Conservation (phyloP, 2,113 vertebrate species). For the Engystomops pustulosus region DNA sequence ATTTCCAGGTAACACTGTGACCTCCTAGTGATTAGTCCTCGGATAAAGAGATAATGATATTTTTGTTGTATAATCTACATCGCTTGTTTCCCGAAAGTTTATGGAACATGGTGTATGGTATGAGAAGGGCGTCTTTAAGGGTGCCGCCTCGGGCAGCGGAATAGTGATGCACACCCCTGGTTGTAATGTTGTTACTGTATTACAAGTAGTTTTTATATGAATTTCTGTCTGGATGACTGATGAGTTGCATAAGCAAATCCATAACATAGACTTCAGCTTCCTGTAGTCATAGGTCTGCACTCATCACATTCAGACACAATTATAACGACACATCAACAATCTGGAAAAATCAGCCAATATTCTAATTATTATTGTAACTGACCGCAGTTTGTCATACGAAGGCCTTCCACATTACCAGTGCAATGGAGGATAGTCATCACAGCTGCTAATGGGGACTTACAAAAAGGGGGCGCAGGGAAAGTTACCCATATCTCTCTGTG, state of each 20-base stretch:
- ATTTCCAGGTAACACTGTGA: background rate
- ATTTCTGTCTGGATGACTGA: constrained; percentile 24
- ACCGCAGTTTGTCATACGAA: background rate
- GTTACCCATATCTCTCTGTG: no score
- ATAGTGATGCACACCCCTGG: background rate
- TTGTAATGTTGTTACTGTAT: constrained; percentile 26
- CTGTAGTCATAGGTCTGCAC: background rate
- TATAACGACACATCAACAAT: background rate
- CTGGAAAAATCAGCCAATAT: background rate
- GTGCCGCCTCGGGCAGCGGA: background rate
- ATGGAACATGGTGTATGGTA: background rate
- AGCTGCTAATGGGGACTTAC: background rate
- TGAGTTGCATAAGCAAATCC: constrained; percentile 20
- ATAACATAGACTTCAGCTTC: constrained; percentile 8
- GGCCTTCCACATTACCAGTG: background rate
- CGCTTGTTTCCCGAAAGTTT: background rate
- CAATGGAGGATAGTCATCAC: background rate
- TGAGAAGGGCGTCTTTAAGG: background rate
- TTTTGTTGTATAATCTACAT: background rate
- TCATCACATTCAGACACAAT: background rate
- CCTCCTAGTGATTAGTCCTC: background rate
- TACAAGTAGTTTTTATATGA: constrained; percentile 18
- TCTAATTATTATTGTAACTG: background rate
- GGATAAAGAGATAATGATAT: background rate
- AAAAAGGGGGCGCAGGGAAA: background rate